A percentile compares a stretch with the other conserved stretches of the same genome.
These are phyloP conservation scores for Rhadinocentrus ornatus DNA, from an alignment of 2,797 vertebrate species.

Conservation along the genomic window DNA sequence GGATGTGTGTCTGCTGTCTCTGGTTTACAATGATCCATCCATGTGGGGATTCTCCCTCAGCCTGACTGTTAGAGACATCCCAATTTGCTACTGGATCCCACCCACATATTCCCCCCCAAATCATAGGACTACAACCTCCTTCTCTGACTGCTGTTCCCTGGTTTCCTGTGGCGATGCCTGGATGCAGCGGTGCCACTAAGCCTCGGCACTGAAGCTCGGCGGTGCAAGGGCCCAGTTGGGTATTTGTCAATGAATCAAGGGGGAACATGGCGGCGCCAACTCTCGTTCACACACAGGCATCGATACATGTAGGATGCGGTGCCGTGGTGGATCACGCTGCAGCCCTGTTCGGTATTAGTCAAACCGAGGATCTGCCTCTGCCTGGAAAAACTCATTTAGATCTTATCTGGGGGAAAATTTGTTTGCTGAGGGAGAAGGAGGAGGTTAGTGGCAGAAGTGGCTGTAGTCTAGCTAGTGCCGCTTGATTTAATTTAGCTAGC, in stretches of 20 bases:
- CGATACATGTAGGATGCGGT: slow-evolving; percentile 44
- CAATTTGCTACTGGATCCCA: slow-evolving; percentile 75
- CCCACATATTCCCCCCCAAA: slow-evolving; percentile 44
- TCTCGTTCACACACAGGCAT: slow-evolving; percentile 71
- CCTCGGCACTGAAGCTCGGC: slow-evolving; percentile 59
- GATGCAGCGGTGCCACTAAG: slow-evolving; percentile 79
- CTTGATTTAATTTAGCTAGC: slow-evolving; percentile 84
- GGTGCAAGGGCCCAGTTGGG: slow-evolving; percentile 66
- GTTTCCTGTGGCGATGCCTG: slow-evolving; percentile 75
- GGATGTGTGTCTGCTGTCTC: slow-evolving; percentile 70
- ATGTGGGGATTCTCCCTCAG: slow-evolving; percentile 66
- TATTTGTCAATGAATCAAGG: slow-evolving; percentile 71
- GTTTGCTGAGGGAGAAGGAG: slow-evolving; percentile 70
- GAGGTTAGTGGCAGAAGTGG: slow-evolving; percentile 61
- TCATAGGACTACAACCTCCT: slow-evolving; percentile 58
- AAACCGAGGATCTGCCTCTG: slow-evolving; percentile 69
- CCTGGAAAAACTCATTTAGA: slow-evolving; percentile 87
- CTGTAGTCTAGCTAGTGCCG: slow-evolving; percentile 63
- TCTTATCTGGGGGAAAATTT: slow-evolving; percentile 84
- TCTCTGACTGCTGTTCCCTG: slow-evolving; percentile 67
- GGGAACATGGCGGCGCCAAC: slow-evolving; percentile 58
- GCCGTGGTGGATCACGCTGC: slow-evolving; percentile 59
- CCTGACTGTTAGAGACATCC: slow-evolving; percentile 71
- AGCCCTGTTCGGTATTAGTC: slow-evolving; percentile 73
- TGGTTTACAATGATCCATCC: slow-evolving; percentile 70